phyloP scores from a whole-genome alignment of 2,888 invertebrate genomes.

The Phortica okadai region DNA sequence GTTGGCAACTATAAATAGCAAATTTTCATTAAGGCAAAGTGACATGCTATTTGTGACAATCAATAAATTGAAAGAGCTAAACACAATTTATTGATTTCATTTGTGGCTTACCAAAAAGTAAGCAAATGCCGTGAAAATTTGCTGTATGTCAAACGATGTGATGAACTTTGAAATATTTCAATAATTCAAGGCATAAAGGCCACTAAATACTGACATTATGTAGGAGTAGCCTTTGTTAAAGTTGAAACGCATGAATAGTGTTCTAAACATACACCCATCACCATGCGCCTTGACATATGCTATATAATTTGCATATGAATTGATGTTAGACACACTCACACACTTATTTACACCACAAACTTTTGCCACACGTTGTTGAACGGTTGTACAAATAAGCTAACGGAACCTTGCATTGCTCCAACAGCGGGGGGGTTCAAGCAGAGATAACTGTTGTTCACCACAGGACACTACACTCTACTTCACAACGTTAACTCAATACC shows the following conservation, averaged over 20 bases:
- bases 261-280: background rate
- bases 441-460: background rate
- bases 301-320: constrained; percentile 24
- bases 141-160: background rate
- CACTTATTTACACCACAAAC: background rate
- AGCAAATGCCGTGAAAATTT: background rate
- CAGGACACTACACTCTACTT: background rate
- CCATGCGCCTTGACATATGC: constrained; percentile 18
- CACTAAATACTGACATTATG: background rate
- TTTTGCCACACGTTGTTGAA: background rate
- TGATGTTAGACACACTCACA: constrained; percentile 4
- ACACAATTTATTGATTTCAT: constrained; percentile 22
- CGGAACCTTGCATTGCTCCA: background rate
- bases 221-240: too few species aligned
- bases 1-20: background rate
- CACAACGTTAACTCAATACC: too few species aligned
- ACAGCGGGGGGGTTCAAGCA: background rate
- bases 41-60: constrained; percentile 18
- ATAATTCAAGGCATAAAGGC: background rate
- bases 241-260: background rate
- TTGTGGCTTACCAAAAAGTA: background rate
- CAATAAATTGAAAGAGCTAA: constrained; percentile 16
- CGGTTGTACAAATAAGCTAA: background rate
- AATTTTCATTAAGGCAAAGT: constrained; percentile 25
- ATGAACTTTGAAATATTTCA: too few species aligned